Evolutionary conservation across 2,888 invertebrate genomes (phyloP), one percentile per base, ranked within the genome.

Genomic region (Nomada ruficornis): DNA sequence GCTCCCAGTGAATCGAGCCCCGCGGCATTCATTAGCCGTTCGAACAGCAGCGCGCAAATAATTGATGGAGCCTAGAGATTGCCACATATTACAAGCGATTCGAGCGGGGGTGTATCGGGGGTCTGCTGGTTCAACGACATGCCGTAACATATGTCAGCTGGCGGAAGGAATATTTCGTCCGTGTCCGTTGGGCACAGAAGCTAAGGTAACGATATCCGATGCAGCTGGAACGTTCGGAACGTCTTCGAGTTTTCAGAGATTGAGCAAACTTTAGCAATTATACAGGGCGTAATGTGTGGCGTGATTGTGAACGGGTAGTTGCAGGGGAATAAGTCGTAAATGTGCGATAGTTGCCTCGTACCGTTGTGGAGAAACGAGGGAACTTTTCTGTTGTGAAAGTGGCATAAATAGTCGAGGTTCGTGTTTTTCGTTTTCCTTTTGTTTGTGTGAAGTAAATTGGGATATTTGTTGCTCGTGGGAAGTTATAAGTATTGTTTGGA

Each of bases 21-120:
- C 55, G 54, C 71, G 57, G 52, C 57, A 54, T 70, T 80, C 52
- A 68, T 68, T 73, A 70, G 26, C 71, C 15, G 50, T 73, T 70
- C 59, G 83, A 74, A 68, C 54, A 50, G 70, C 60, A 52, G 77
- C 54, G 65, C 44, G 65, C 54, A 63, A 71, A 83, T 83, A 82
- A 78, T 78, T 75, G 74, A 83, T 59, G 52, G 52, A 29, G 15
- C 13, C 11, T 26, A 26, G 15, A 60, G 50, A 70, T 74, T 36
- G 54, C 15, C 11, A 50, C 20, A 26, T 67, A 29, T 64, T 67
- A 63, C 20, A n/a, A 15, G 13, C 4, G 47, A 50, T 63, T 57
- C n/a, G n/a, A 7, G 20, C 47, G 15, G 57, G 20, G 13, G 11
- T 1, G 9, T 36, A n/a, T 7, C 11, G 13, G 20, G 15, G 36